A percentile compares a stretch with the other conserved stretches of the same genome.
Evolutionary conservation across 2,113 vertebrate species (phyloP).

Genomic region (Himantopus leucocephalus): DNA sequence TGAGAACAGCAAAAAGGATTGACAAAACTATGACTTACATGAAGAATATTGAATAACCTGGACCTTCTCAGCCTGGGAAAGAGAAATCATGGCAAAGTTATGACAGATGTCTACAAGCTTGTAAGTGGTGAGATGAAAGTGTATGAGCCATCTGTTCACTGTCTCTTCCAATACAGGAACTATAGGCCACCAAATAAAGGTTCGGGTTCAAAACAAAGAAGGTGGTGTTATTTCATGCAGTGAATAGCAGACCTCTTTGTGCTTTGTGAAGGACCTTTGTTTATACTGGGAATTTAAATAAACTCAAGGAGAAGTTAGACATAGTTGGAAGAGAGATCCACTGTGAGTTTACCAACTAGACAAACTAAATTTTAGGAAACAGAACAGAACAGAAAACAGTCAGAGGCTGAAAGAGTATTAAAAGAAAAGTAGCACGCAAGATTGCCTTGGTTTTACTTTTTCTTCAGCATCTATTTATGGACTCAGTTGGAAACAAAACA

Average conservation of each 20-base stretch:
- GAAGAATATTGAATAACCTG: background rate
- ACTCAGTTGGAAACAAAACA: background rate
- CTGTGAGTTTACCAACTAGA: background rate
- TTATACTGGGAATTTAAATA: background rate
- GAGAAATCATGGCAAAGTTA: background rate
- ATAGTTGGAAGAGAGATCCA: background rate
- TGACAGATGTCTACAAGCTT: background rate
- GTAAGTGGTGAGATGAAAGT: background rate
- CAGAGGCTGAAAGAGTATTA: background rate
- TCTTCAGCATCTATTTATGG: background rate
- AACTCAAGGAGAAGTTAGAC: background rate
- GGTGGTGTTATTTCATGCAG: background rate
- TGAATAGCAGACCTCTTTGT: background rate
- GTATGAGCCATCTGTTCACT: background rate
- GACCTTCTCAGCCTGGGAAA: background rate
- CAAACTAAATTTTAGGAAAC: background rate
- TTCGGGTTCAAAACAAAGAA: background rate
- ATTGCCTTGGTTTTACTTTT: background rate
- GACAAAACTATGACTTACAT: background rate
- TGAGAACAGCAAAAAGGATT: background rate
- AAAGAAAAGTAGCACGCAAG: background rate
- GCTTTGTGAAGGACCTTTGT: background rate
- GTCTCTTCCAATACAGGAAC: background rate
- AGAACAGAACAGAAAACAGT: background rate
- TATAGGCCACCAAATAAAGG: background rate